Base-by-base conservation (phyloP, 1,140 invertebrate genomes). In the Diprion similis region DNA sequence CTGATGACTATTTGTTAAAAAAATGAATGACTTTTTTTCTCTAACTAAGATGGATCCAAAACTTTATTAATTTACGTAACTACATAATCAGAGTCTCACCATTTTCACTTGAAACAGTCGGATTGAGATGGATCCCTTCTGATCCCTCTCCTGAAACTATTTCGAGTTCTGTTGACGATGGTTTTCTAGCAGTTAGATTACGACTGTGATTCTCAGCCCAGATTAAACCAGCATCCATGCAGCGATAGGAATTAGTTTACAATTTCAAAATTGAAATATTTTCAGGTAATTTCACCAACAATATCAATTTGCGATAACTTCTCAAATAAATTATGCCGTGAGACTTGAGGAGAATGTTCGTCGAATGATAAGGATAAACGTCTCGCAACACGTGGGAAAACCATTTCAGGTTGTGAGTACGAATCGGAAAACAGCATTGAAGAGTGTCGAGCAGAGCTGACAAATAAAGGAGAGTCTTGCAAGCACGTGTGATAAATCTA, bases 401-500 rank as follows among this genome's bases (percentile, higher is more conserved):
- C 24, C 24, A 37, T 37, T 37, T 1, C 2, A 37, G 24, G 24
- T 37, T 37, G 24, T 37, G 24, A 37, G 2, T 37, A 37, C 24
- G 24, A 37, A 37, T 59, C 8, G 51, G 11, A 59, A 59, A 17
- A 37, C 24, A 37, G 24, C 6, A 6, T 37, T 37, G 24, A 37
- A 37, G 24, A 37, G 24, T 37, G 24, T 37, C 24, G 24, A 37
- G 24, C 24, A 37, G 0, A 13, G 11, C 9, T 6, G 51, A 59
- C 51, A 59, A 59, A 59, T 59, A 59, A 59, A 6, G 11, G 51
- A 13, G 51, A 59, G 51, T 59, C n/a, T 59, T 17, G 51, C 51
- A 59, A 8, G 51, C 51, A 59, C 51, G 51, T 59, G 51, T 59
- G 51, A 59, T 59, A 59, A 59, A 59, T 59, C 51, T 59, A 17